phyloP scores from a whole-genome alignment of 2,888 invertebrate species.

The Drosophila nigricruria region DNA sequence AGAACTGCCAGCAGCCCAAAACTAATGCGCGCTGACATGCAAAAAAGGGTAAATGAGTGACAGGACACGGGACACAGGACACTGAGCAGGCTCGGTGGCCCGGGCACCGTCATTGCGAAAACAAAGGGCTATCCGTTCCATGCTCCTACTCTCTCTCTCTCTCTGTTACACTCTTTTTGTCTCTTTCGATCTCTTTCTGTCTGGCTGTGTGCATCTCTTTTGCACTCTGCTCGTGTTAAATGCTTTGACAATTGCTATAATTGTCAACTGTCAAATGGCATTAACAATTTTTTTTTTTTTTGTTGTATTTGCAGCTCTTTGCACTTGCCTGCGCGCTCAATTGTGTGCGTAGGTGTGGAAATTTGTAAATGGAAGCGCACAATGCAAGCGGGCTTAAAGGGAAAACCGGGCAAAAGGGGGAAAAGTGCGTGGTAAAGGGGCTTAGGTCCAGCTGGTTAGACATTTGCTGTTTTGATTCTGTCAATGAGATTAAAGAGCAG shows the following conservation, averaged over 20 bases:
- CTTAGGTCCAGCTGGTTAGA: slow-evolving; percentile 61
- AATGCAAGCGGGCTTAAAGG: slow-evolving; percentile 25
- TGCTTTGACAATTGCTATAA: slow-evolving; percentile 82
- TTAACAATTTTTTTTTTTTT: slow-evolving; percentile 71
- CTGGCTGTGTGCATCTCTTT: slow-evolving; percentile 11
- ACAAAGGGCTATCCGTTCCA: slow-evolving; percentile 48
- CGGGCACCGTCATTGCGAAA: slow-evolving; percentile 17
- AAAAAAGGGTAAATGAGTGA: slow-evolving; percentile 82
- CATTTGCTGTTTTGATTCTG: slow-evolving; percentile 64
- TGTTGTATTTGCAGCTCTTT: slow-evolving; percentile 47
- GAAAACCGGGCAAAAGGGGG: background rate
- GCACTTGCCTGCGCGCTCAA: slow-evolving; percentile 73
- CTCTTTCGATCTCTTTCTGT: slow-evolving; percentile 6
- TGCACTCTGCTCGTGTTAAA: slow-evolving; percentile 69
- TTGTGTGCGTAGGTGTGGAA: slow-evolving; percentile 79
- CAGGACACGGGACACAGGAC: slow-evolving; percentile 73
- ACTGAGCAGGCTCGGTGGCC: slow-evolving; percentile 49
- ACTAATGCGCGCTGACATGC: slow-evolving; percentile 82
- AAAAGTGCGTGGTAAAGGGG: slow-evolving; percentile 9
- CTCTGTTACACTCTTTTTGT: background rate
- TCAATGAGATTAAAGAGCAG: slow-evolving; percentile 61
- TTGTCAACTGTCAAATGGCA: slow-evolving; percentile 83
- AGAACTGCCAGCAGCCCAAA: slow-evolving; percentile 68
- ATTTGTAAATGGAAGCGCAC: slow-evolving; percentile 55
- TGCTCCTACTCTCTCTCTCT: slow-evolving; percentile 5